A percentile compares a stretch with the other conserved stretches of the same genome.
Conservation (phyloP, 1,140 invertebrate genomes). For the Stegodyphus mimosarum region DNA sequence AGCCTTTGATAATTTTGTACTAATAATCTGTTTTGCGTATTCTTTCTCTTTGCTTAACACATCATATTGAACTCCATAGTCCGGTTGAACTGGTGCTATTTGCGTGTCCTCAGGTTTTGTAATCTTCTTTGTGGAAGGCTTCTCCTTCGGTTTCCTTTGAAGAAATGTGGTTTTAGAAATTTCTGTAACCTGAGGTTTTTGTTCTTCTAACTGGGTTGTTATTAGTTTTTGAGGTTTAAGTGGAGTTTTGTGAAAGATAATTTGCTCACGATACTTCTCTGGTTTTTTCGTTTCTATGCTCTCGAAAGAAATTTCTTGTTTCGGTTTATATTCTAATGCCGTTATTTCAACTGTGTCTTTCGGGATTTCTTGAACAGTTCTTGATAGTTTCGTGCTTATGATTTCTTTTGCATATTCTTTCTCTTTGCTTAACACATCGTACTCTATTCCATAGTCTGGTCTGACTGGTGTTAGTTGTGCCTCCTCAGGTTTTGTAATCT, state of each 20-base stretch:
- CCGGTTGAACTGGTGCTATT: not conserved
- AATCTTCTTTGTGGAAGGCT: not conserved
- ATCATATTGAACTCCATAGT: not conserved
- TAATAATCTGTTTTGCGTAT: conserved; percentile 30
- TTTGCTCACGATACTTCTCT: not conserved
- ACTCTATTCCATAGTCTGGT: conserved; percentile 12
- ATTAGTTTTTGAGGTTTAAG: not conserved
- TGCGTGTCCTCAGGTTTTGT: not conserved
- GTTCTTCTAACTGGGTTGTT: too few relatives aligned
- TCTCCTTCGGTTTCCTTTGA: not conserved
- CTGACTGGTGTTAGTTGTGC: not conserved
- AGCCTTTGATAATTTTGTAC: conserved; percentile 25
- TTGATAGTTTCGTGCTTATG: conserved; percentile 14
- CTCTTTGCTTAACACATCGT: not conserved
- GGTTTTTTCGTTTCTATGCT: conserved; percentile 10
- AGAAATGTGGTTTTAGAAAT: not conserved
- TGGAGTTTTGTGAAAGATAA: conserved; percentile 1
- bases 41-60: conserved; percentile 15
- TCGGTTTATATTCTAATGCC: conserved; percentile 25
- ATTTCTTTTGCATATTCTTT: not conserved
- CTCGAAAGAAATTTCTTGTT: conserved; percentile 21
- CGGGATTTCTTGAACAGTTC: conserved; percentile 9
- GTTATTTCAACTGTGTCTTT: conserved; percentile 34
- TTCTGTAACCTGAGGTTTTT: not conserved
- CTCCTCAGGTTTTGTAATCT: too few relatives aligned